Percentiles rank a stretch among this genome's conserved stretches.
These are phyloP conservation scores for Hydrophis major DNA, from an alignment of 2,797 vertebrate genomes.

Conservation along the genomic window DNA sequence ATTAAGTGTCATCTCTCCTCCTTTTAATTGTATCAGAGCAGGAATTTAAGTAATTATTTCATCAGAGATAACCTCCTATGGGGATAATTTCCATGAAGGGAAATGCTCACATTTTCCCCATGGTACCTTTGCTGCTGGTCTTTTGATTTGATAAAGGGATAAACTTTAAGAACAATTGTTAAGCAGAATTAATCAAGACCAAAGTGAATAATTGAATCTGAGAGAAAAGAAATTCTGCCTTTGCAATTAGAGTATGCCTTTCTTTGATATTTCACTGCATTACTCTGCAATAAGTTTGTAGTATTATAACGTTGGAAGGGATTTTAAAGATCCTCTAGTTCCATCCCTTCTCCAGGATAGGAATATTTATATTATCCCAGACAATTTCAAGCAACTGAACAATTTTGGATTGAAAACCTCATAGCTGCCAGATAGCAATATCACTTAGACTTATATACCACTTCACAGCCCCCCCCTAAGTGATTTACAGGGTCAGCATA, in stretches of 20 bases:
- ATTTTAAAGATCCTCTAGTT: neutral
- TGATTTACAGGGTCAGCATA: neutral
- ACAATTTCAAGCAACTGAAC: neutral
- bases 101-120: slow-evolving; percentile 20
- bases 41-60: slow-evolving; percentile 45
- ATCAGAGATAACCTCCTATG: slow-evolving; percentile 38
- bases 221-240: slow-evolving; percentile 46
- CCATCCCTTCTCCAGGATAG: neutral
- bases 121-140: neutral
- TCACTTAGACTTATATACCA: neutral
- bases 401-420: neutral
- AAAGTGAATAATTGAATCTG: slow-evolving; percentile 60
- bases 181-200: slow-evolving; percentile 53
- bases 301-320: neutral
- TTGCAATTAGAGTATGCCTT: slow-evolving; percentile 26
- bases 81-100: neutral
- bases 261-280: slow-evolving; percentile 10
- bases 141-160: slow-evolving; percentile 32
- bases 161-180: slow-evolving; percentile 39
- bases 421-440: neutral
- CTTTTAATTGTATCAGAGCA: slow-evolving; percentile 28
- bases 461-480: neutral
- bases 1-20: neutral
- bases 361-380: neutral
- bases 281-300: neutral